Evolutionary conservation across 2,888 invertebrate genomes (phyloP), one percentile per base, ranked within the genome.

Genomic region (Argyresthia goedartella): DNA sequence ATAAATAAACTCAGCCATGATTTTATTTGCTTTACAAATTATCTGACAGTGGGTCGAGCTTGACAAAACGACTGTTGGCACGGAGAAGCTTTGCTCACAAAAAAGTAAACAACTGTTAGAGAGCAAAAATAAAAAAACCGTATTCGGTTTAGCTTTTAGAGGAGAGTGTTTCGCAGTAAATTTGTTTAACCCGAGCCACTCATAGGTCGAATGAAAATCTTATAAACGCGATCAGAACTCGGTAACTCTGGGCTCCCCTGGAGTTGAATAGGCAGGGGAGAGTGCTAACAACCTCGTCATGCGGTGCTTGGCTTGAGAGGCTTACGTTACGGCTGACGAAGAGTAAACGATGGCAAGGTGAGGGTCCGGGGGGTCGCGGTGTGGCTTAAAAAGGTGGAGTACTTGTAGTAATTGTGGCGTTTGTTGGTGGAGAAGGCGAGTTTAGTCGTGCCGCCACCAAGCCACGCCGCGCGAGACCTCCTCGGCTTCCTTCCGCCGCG

Each of bases 51-150:
- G 67, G 76, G 76, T 69, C 75, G 77, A 73, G 78, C 66, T 81
- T 84, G 82, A 82, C 81, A 85, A 84, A 84, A 82, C 81, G 81
- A 75, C 76, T 76, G 79, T 77, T 77, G 80, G 79, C 80, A 79
- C 80, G 77, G 77, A 79, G 81, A 80, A 76, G 77, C 79, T 80
- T 79, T 76, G 71, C 77, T 73, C 76, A 67, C 67, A 66, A 73
- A 73, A 75, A 73, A 74, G 73, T 76, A 78, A 80, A 84, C 79
- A 79, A 75, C 25, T 25, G 25, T 25, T 25, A 25, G 25, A 25
- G 25, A 25, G 25, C 6, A 25, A 25, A 25, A 25, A 69, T 69
- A 69, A 69, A 76, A 71, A 13, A 41, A 41, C 11, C 41, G 11
- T 11, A 41, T 41, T 41, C 41, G 13, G 61, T 73, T 78, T 67